Evolutionary conservation across 2,797 vertebrate species (phyloP).

Genomic region (Eospalax fontanierii): DNA sequence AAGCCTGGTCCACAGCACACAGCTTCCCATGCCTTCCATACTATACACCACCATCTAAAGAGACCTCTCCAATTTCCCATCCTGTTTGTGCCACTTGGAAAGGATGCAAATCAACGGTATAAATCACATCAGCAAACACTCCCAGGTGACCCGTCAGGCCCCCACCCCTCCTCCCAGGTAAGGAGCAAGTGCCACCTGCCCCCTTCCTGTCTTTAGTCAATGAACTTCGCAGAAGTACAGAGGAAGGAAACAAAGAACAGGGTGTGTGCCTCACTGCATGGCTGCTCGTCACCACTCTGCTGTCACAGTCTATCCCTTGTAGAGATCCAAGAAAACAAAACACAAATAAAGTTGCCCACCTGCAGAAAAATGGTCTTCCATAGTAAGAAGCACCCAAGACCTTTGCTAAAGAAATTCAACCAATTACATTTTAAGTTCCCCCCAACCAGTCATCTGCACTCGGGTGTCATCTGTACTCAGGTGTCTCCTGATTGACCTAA

Average conservation of each 20-base stretch:
- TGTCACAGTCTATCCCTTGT: conserved; percentile 79
- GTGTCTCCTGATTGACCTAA: conserved; percentile 77
- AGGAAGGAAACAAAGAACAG: conserved; percentile 73
- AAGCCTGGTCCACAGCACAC: conserved; percentile 46
- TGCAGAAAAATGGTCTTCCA: conserved; percentile 78
- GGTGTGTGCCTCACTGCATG: conserved; percentile 74
- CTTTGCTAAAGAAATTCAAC: conserved; percentile 82
- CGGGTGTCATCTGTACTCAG: neutral
- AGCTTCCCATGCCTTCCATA: neutral
- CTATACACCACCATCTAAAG: too few species aligned
- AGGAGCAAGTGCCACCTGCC: conserved; percentile 67
- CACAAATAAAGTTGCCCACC: neutral
- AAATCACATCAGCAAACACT: conserved; percentile 77
- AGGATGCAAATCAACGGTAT: conserved; percentile 55
- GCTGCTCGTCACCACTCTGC: conserved; percentile 81
- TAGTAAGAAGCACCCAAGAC: conserved; percentile 78
- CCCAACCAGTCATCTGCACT: conserved; percentile 75
- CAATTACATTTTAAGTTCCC: conserved; percentile 72
- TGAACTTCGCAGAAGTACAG: conserved; percentile 80
- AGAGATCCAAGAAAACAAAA: conserved; percentile 84
- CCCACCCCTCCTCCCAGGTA: neutral
- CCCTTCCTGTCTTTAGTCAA: conserved; percentile 80
- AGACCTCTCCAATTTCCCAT: conserved; percentile 72
- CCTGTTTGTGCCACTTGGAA: conserved; percentile 60
- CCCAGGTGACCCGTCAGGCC: neutral